A percentile compares a stretch with the other conserved stretches of the same genome.
Conservation (phyloP, 1,140 invertebrate genomes). For the Oncopeltus fasciatus region DNA sequence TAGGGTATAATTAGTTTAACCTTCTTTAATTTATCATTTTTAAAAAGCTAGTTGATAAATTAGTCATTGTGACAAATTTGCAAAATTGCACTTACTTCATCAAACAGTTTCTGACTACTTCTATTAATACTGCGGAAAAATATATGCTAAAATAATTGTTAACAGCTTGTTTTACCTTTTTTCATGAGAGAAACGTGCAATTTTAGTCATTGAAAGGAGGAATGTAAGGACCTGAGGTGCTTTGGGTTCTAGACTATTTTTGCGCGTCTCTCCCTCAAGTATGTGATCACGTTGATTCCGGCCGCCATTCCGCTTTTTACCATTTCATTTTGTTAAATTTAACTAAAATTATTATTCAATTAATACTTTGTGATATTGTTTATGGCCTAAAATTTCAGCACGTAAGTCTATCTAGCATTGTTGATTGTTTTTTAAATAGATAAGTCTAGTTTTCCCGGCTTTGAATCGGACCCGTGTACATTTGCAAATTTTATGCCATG, state of each 20-base stretch:
- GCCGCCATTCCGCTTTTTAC: constrained; percentile 46
- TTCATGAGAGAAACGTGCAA: no score
- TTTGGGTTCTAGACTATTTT: constrained; percentile 34
- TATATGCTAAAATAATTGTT: no score
- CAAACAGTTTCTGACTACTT: no score
- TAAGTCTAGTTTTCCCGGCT: not conserved
- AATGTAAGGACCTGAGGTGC: constrained; percentile 24
- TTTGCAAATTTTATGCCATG: constrained; percentile 12
- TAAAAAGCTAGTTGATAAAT: no score
- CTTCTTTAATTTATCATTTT: no score
- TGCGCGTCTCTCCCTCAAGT: constrained; percentile 58
- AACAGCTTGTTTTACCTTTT: no score
- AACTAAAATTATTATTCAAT: constrained; percentile 15
- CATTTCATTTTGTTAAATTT: constrained; percentile 15
- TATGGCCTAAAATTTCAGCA: constrained; percentile 17
- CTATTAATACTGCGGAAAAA: no score
- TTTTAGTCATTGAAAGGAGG: no score
- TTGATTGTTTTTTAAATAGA: not conserved
- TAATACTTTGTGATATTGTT: constrained; percentile 2
- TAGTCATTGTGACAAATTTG: no score
- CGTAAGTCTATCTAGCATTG: constrained; percentile 5
- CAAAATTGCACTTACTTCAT: no score
- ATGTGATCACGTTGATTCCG: constrained; percentile 59
- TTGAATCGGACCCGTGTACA: not conserved
- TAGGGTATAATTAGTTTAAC: no score